A percentile compares a stretch with the other conserved stretches of the same genome.
These are phyloP conservation scores for Beroe forskalii DNA, from an alignment of 37 sponge, comb jelly and placozoan genomes.

Conservation along the genomic window DNA sequence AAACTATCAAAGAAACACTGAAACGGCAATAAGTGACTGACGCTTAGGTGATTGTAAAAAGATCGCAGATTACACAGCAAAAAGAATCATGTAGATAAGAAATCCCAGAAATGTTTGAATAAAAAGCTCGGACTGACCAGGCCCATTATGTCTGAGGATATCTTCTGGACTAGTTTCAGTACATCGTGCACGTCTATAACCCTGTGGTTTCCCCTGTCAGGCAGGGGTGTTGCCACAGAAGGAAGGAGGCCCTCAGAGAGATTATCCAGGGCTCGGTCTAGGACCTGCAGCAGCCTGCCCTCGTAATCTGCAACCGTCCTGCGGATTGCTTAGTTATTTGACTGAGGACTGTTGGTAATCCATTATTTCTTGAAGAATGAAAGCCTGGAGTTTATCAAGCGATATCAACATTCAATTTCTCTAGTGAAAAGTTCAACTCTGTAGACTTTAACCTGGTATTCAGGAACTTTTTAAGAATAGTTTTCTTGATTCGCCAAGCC, in stretches of 20 bases:
- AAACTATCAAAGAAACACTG: no score
- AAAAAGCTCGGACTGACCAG: neutral
- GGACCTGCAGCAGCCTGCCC: neutral
- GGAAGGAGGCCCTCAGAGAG: neutral
- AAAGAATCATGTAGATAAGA: no score
- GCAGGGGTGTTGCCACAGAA: neutral
- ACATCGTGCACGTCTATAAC: constrained; percentile 1
- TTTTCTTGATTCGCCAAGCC: constrained; percentile 56
- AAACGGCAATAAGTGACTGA: no score
- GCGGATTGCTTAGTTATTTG: no score
- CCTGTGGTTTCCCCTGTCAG: neutral
- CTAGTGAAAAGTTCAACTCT: no score
- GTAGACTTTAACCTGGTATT: constrained; percentile 30
- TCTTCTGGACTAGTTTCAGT: neutral
- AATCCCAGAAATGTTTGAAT: no score
- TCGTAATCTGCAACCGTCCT: neutral
- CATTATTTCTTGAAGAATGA: no score
- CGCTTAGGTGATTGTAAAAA: no score
- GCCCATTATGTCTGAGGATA: constrained; percentile 46
- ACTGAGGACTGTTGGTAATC: no score
- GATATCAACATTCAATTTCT: no score
- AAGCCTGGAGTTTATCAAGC: no score
- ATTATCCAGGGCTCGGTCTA: constrained; percentile 33
- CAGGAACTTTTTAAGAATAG: constrained; percentile 21
- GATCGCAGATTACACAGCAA: no score